Evolutionary conservation across 2,888 invertebrate genomes (phyloP).

Genomic region (Minunthozetes semirufus): DNA sequence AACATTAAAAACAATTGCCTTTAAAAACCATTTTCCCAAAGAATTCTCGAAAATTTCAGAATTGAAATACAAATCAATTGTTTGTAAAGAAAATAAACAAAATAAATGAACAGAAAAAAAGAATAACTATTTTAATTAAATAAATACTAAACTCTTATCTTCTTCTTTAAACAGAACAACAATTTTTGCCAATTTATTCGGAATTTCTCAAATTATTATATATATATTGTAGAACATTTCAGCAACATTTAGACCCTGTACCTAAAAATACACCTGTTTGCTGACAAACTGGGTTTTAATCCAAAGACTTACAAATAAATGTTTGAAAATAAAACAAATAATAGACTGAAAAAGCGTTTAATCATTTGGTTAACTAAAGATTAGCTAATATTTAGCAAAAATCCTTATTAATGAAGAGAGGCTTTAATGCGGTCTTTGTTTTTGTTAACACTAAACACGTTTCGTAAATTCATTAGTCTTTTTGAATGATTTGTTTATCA

Average conservation of each 20-base stretch:
- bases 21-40: neutral
- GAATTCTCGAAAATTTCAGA: neutral
- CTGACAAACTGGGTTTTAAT: neutral
- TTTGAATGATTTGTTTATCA: neutral
- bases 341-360: neutral
- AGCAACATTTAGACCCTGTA: neutral
- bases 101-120: neutral
- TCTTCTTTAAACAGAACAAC: no score
- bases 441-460: neutral
- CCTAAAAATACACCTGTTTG: neutral
- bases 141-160: no score
- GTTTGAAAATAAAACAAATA: neutral
- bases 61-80: constrained; percentile 7
- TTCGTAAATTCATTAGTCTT: constrained; percentile 16
- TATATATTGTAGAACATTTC: neutral
- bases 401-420: neutral
- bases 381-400: neutral
- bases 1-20: neutral
- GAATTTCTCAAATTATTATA: neutral
- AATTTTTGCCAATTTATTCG: neutral
- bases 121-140: neutral
- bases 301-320: neutral
- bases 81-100: neutral
- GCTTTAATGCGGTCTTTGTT: neutral
- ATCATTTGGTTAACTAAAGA: neutral